phyloP scores from a whole-genome alignment of 2,888 invertebrate species.

The Homarus gammarus region DNA sequence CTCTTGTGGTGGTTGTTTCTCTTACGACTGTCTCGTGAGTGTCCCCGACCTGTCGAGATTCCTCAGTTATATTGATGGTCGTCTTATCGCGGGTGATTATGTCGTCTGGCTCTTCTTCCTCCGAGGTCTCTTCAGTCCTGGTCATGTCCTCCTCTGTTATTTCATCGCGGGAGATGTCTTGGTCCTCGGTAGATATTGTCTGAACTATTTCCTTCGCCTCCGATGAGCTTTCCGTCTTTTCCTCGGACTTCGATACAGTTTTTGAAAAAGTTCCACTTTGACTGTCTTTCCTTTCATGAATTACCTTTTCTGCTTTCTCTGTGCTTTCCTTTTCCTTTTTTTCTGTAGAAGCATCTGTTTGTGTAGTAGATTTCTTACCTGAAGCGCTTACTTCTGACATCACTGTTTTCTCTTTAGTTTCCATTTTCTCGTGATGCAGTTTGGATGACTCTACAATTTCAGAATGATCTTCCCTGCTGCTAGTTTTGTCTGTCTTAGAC shows the following conservation, averaged over 20 bases:
- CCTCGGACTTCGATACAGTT: slow-evolving; percentile 58
- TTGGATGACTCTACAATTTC: slow-evolving; percentile 55
- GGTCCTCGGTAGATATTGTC: slow-evolving; percentile 52
- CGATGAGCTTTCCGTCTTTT: slow-evolving; percentile 48
- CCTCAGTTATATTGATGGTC: slow-evolving; percentile 61
- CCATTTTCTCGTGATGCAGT: slow-evolving; percentile 49
- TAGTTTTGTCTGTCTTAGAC: slow-evolving; percentile 50
- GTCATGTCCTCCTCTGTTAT: slow-evolving; percentile 69
- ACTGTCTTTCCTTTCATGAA: slow-evolving; percentile 59
- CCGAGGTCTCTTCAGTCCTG: slow-evolving; percentile 66
- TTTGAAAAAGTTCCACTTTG: slow-evolving; percentile 54
- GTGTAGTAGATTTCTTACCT: slow-evolving; percentile 46
- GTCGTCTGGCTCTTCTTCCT: slow-evolving; percentile 53
- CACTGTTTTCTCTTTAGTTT: slow-evolving; percentile 45
- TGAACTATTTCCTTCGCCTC: slow-evolving; percentile 63
- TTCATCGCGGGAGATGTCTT: slow-evolving; percentile 56
- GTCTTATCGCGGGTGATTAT: slow-evolving; percentile 28
- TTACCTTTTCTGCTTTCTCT: slow-evolving; percentile 49
- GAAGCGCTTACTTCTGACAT: slow-evolving; percentile 31
- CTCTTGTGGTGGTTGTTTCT: slow-evolving; percentile 69
- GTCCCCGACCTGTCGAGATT: slow-evolving; percentile 67
- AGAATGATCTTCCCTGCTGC: slow-evolving; percentile 35
- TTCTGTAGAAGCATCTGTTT: slow-evolving; percentile 60
- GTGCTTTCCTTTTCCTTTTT: slow-evolving; percentile 59
- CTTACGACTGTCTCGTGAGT: slow-evolving; percentile 68